Evolutionary conservation across 2,888 invertebrate species (phyloP).

Genomic region (Hemaris fuciformis): DNA sequence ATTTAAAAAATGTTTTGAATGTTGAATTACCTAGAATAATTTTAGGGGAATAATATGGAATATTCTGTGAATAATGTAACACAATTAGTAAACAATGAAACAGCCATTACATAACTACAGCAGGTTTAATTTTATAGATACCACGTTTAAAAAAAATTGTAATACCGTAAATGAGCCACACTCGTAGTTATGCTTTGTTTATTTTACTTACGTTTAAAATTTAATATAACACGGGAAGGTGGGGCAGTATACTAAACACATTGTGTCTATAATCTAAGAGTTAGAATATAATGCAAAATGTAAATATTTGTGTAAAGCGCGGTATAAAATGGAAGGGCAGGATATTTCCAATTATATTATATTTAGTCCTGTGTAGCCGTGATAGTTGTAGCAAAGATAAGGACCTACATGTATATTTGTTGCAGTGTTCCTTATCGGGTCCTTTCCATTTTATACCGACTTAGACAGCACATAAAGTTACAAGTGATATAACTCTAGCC

Average conservation of each 20-base stretch:
- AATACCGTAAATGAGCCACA: not conserved
- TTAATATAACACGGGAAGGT: not conserved
- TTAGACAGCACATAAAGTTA: not conserved
- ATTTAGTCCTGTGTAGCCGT: slow-evolving; percentile 2
- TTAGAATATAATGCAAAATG: slow-evolving; percentile 3
- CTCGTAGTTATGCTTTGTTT: too few relatives aligned
- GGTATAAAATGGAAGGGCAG: not conserved
- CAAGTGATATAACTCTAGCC: not conserved
- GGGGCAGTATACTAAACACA: not conserved
- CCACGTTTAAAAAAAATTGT: not conserved
- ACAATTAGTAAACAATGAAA: not conserved
- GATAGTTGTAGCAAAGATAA: not conserved
- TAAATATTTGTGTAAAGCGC: not conserved
- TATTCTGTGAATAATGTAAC: slow-evolving; percentile 43
- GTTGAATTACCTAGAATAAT: slow-evolving; percentile 44
- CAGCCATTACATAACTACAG: not conserved
- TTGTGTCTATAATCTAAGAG: slow-evolving; percentile 1
- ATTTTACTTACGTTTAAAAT: not conserved
- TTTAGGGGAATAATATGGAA: slow-evolving; percentile 25
- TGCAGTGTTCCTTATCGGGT: not conserved
- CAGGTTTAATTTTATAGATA: not conserved
- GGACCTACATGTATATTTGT: slow-evolving; percentile 10
- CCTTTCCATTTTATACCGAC: not conserved
- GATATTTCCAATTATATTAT: not conserved
- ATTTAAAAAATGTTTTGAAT: slow-evolving; percentile 30